A percentile compares a stretch with the other conserved stretches of the same genome.
phyloP scores from a whole-genome alignment of 2,113 vertebrate species.

The Gasterosteus nipponicus region DNA sequence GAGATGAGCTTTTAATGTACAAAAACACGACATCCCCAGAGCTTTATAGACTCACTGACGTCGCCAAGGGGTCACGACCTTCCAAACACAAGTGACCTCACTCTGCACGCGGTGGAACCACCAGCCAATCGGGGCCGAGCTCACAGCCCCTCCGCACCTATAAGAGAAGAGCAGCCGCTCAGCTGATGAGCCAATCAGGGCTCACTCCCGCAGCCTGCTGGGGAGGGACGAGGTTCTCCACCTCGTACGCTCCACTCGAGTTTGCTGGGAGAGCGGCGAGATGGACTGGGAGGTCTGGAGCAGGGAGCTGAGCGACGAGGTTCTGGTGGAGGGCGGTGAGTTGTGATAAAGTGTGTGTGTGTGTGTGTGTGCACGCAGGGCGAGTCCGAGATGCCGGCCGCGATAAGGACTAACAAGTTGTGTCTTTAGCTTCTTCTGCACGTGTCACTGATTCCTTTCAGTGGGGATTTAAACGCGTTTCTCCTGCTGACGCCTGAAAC shows the following conservation, averaged over 20 bases:
- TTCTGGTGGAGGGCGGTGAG: conserved; percentile 58
- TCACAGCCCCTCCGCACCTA: neutral
- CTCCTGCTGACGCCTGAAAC: too few relatives aligned
- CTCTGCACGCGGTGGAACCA: neutral
- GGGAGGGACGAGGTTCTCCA: conserved; percentile 24
- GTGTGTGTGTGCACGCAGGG: neutral
- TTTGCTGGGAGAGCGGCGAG: neutral
- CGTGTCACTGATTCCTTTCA: too few relatives aligned
- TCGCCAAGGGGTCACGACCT: conserved; percentile 23
- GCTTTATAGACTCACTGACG: too few relatives aligned
- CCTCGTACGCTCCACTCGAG: neutral
- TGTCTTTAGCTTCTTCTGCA: too few relatives aligned
- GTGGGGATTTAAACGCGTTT: too few relatives aligned
- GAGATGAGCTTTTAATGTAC: neutral
- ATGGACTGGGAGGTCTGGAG: conserved; percentile 66
- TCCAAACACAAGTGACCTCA: conserved; percentile 29
- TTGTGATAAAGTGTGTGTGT: conserved; percentile 6
- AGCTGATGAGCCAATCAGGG: conserved; percentile 23
- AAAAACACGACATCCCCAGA: neutral
- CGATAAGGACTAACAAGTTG: too few relatives aligned
- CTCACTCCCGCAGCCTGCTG: neutral
- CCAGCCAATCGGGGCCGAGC: conserved; percentile 16
- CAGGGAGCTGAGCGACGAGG: conserved; percentile 56
- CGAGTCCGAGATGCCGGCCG: too few relatives aligned
- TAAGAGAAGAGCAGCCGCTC: neutral